A percentile compares a stretch with the other conserved stretches of the same genome.
These are phyloP conservation scores for Ciona savignyi DNA, from an alignment of 23 tunicate genomes.

Conservation along the genomic window DNA sequence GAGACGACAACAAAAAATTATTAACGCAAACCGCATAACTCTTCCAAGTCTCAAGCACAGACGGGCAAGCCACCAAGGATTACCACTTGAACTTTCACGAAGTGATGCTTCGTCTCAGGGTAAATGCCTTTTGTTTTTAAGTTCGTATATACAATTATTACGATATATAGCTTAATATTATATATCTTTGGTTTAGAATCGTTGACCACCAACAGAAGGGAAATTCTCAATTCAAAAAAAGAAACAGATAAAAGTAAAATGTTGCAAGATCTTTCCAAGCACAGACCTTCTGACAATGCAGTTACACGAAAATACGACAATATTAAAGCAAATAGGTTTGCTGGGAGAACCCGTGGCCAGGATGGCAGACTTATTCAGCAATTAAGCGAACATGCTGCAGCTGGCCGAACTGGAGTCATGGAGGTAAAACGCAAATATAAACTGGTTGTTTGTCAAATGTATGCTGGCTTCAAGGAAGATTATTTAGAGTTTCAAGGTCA, in stretches of 20 bases:
- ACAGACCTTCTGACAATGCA: constrained; percentile 3
- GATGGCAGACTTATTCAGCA: neutral
- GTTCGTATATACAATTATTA: too few species aligned
- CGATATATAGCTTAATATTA: too few species aligned
- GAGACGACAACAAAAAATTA: constrained; percentile 10
- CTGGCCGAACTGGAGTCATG: neutral
- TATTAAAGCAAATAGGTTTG: neutral
- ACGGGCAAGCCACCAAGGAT: neutral
- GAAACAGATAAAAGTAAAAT: too few species aligned
- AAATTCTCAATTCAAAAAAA: too few species aligned
- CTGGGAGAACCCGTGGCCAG: neutral
- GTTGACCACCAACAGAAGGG: too few species aligned
- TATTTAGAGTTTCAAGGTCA: too few species aligned
- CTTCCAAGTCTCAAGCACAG: neutral
- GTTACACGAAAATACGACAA: neutral
- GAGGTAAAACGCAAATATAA: too few species aligned
- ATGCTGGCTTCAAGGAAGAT: too few species aligned
- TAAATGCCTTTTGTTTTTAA: too few species aligned
- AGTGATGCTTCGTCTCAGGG: neutral
- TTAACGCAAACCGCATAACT: neutral
- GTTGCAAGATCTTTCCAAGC: neutral
- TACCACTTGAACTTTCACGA: neutral
- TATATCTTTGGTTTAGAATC: too few species aligned
- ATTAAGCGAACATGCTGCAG: constrained; percentile 2
- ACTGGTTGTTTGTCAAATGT: too few species aligned